Base-by-base conservation (phyloP, 2,888 invertebrate genomes). In the Antitype chi region DNA sequence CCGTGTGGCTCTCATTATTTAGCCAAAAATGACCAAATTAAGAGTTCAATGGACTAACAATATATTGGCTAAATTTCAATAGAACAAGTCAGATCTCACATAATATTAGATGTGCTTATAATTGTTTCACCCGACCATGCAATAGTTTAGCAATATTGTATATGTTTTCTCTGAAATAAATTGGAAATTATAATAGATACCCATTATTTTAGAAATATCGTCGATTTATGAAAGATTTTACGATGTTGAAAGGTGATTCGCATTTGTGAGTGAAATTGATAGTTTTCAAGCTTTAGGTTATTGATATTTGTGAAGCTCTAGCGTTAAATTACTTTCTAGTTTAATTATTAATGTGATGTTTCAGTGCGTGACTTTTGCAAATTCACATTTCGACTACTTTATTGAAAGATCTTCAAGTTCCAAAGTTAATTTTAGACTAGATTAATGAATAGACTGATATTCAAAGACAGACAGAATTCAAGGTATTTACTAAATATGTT, bases 401-500 rank as follows among this genome's bases (percentile, higher is more conserved):
- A 67, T 72, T 25, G 59, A 70, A 32, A 63, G 25, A 69, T 32
- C 9, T 52, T 8, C 25, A 43, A 73, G 52, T 72, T 67, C 23
- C 23, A 63, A 73, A 76, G 49, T 52, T 70, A 78, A 47, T 57
- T 17, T 67, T n/a, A 55, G 5, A 11, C n/a, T 13, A 68, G 25
- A 25, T 60, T 60, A 52, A 71, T 76, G 23, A 64, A 62, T 32
- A 68, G 47, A n/a, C n/a, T n/a, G n/a, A 20, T 71, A 66, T 64
- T 76, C 43, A 72, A 38, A 76, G 32, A 17, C 25, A 64, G 17
- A 49, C 17, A 55, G 2, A 66, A 57, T 69, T 66, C 8, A 60
- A 55, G 38, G 11, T 76, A 76, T 67, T 67, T 52, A n/a, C 62
- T 15, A 52, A 74, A 3, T 11, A 66, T 32, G 28, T 52, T 74